Evolutionary conservation across 2,888 invertebrate species (phyloP), one percentile per base, ranked within the genome.

Genomic region (Catonia carolina): DNA sequence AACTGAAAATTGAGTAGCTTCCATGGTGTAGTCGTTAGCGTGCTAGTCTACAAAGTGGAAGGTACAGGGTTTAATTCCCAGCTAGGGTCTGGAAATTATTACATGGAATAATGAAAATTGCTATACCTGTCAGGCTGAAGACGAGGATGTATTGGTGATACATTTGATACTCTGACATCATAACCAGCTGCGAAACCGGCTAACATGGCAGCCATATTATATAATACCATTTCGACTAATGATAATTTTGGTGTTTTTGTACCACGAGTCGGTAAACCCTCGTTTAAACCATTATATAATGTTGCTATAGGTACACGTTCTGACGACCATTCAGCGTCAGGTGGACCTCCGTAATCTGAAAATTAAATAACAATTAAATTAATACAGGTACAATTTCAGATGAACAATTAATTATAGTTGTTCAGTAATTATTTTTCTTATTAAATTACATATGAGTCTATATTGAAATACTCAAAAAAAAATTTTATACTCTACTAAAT

Each of bases 111-210:
- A n/a, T n/a, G n/a, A n/a, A n/a, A n/a, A n/a, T n/a, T n/a, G n/a
- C n/a, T 58, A 68, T 72, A 82, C 80, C 82, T 80, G 59, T 82
- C 81, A 0, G 89, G 86, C 68, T 88, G 84, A 59, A 90, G 72
- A 58, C 83, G 81, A 6, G 90, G 90, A 74, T 90, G 90, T 62
- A 90, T 76, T 1, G 89, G 86, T 64, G 88, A 86, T 52, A 89
- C 83, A 70, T 92, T 92, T 42, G 91, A 89, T 72, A 90, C 80
- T 68, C 93, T 81, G 53, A 96, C 86, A 77, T 96, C 95, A 70
- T 90, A 94, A 1, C 95, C 96, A 36, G 90, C 87, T 2, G 89
- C 91, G 37, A 96, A 89, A 22, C 92, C 86, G 2, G 94, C 94
- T 68, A 96, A 75, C 75, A 95, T 79, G 53, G 93, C 87, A 53